Base-by-base conservation (phyloP, 2,797 vertebrate species). In the Scomberomorus guttatus region DNA sequence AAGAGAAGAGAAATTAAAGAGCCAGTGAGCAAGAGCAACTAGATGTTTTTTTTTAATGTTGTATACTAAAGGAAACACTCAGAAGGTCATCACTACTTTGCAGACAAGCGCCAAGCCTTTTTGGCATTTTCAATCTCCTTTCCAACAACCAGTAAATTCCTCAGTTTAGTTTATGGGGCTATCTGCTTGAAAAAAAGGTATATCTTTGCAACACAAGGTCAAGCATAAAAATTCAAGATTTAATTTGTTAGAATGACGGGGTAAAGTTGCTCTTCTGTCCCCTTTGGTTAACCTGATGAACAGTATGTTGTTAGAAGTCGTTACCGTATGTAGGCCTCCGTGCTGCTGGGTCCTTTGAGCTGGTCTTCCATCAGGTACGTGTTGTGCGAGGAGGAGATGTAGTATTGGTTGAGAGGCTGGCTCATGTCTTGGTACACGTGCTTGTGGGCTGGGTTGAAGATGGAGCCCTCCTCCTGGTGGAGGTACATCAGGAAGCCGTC, bases 351-450 rank as follows among this genome's bases (percentile, higher is more conserved):
- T 4, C 98, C 98, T 24, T 91, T 97, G 64, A 99, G 91, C 82
- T 99, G 98, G 92, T 99, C 98, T 32, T 97, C 97, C 95, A 97
- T 96, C 77, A 99, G 95, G 91, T 99, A 99, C 2, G 98, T 99
- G 87, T 99, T 99, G 92, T 99, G 98, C 0, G 98, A 99, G 51
- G 98, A 99, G 1, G 98, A 99, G 87, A 99, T 97, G 64, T 96
- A 96, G 90, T 99, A 99, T 88, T 98, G 95, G 83, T 94, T 97
- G 87, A 99, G 95, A 0, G 98, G 98, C 52, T 97, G 97, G 10
- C 13, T 94, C 98, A 99, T 99, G 93, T 99, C 98, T 94, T 99
- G 98, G 90, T 97, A 97, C 32, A 99, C 87, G 0, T 75, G 69
- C 17, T 88, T 91, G 86, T 99, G 97, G 0, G 91, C 91, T 4